A percentile compares a stretch with the other conserved stretches of the same genome.
phyloP scores from a whole-genome alignment of 1,140 invertebrate genomes.

The Druon quercuslanigerum region DNA sequence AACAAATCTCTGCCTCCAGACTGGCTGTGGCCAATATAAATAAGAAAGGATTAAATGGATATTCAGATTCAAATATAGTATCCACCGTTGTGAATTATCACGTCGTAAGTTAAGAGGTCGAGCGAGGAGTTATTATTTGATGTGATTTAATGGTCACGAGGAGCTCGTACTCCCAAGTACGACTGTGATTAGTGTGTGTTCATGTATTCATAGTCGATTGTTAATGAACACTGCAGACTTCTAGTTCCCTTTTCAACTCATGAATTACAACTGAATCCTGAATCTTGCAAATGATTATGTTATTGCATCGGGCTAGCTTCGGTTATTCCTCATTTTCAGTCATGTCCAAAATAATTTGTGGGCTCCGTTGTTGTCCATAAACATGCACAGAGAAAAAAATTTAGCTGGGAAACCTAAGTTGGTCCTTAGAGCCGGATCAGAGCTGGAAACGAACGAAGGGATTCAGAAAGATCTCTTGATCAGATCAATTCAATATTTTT shows the following conservation, averaged over 20 bases:
- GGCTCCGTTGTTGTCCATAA: too few species aligned
- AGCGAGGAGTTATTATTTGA: constrained; percentile 54
- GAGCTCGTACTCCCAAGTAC: neutral
- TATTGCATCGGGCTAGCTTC: neutral
- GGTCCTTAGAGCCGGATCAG: too few species aligned
- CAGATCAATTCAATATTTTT: too few species aligned
- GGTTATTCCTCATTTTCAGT: neutral
- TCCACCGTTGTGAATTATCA: constrained; percentile 66
- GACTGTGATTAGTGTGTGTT: neutral
- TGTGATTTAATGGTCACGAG: constrained; percentile 50
- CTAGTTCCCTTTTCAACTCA: constrained; percentile 1
- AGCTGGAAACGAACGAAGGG: too few species aligned
- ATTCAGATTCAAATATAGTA: constrained; percentile 59
- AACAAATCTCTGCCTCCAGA: constrained; percentile 60
- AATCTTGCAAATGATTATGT: constrained; percentile 13
- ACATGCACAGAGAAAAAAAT: too few species aligned
- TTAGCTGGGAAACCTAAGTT: too few species aligned
- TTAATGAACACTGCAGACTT: neutral
- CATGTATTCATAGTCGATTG: constrained; percentile 30
- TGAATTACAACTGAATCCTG: constrained; percentile 31
- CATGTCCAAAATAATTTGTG: neutral
- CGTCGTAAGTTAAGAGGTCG: constrained; percentile 56
- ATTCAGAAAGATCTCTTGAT: too few species aligned
- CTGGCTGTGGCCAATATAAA: constrained; percentile 53
- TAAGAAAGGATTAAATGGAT: constrained; percentile 64